Evolutionary conservation across 2,888 invertebrate genomes (phyloP), one percentile per base, ranked within the genome.

Genomic region (Lutraria lutraria): DNA sequence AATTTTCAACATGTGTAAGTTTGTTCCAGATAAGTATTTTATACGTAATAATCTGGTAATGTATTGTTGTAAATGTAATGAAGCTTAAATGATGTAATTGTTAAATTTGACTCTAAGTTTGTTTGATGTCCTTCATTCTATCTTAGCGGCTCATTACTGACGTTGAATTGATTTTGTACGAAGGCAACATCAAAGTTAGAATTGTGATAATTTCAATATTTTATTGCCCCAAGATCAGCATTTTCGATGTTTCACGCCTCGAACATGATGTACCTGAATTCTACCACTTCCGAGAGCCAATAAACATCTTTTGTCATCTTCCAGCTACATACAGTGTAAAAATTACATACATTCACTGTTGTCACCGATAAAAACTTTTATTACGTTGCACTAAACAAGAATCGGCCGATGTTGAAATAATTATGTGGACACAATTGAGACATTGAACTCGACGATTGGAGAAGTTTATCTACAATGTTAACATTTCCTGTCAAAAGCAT

Each of bases 401-500:
- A 82, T 68, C 19, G 34, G 63, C 31, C 68, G 83, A 81, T 91
- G 91, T 91, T 83, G 54, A 86, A 86, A 91, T 89, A 83, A 88
- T 88, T 81, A 86, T 86, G 34, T 29, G 21, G 53, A 86, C 85
- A 82, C 83, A 29, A 76, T 60, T 82, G 80, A 60, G 81, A 83
- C 90, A 90, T 88, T 83, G 90, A 88, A 84, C 84, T 84, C 60
- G n/a, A 53, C 43, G 80, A 91, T 91, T 72, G 54, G 81, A 53
- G 34, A 34, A 76, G 43, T 63, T 88, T 86, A 91, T 91, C 88
- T 60, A 56, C 34, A 72, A 34, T 91, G 91, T 91, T 89, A 91
- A 91, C 91, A 91, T 89, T 91, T 91, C 91, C 91, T 89, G 88
- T 60, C 63, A 60, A 76, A 79, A 52, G 34, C 81, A 83, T 83